Base-by-base conservation (phyloP, 2,888 invertebrate species). In the Girardia tigrina region DNA sequence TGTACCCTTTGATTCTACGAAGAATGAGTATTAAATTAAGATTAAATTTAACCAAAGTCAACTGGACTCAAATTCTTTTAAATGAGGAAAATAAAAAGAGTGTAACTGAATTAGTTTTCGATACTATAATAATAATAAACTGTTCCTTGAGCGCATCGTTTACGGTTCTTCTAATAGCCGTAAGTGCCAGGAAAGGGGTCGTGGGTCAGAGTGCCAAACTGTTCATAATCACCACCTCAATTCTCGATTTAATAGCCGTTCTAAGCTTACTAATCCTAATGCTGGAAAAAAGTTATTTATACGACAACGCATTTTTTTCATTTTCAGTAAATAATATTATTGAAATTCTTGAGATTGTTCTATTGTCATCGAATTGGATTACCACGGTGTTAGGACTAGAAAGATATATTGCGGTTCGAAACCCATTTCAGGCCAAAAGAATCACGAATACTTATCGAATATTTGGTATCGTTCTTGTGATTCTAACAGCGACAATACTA, bases 351-450 rank as follows among this genome's bases (percentile, higher is more conserved):
- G 56, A 74, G n/a, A 74, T 26, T 16, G 14, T 74, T 23, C 74
- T 74, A 14, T 56, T 74, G 23, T 29, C 23, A 4, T 74, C 74
- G 6, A 74, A 74, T 29, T 74, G 74, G 74, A 74, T 74, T 26
- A 74, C 74, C 6, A 69, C 74, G 6, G 20, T 56, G 4, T 28
- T 74, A 69, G 74, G 74, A 20, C 16, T 74, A 20, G 74, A 74
- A 36, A 23, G 74, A 23, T 74, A 28, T 42, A 28, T 74, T 42
- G 74, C 74, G 4, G 74, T 74, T 20, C 42, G 26, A 26, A 56
- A 74, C 28, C 74, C 74, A 8, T 74, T 74, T 56, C 23, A 56
- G 23, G 74, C 74, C 23, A 74, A 74, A 69, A 20, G 74, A n/a
- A 74, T 74, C 26, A 42, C 42, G 2, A 74, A 74, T 42, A 14